Base-by-base conservation (phyloP, 2,113 vertebrate species). In the Cyprinodon tularosa region DNA sequence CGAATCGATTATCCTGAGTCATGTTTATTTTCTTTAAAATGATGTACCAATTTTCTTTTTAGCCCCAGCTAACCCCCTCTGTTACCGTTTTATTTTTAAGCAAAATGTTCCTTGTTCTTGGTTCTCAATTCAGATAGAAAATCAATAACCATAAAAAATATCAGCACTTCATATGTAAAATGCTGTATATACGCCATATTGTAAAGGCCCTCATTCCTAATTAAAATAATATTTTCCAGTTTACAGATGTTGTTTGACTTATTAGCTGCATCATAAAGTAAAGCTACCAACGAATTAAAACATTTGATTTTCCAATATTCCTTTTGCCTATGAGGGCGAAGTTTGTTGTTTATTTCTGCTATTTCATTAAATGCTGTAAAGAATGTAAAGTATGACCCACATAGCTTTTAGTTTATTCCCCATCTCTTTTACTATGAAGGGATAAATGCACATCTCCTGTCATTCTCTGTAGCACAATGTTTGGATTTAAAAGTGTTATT, bases 131-230 rank as follows among this genome's bases (percentile, higher is more conserved):
- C 17, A n/a, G 50, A 45, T 45, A 45, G 44, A 57, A 20, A 10
- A 9, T 8, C 15, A 53, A 53, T 53, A 2, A 20, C 3, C 15
- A 53, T 5, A 20, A 6, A 53, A 53, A 53, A 6, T 20, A 1
- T 53, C 48, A 20, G 14, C 48, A 6, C 15, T 57, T 57, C 17
- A 57, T 20, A 61, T 87, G 36, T 77, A 80, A 57, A 57, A 57
- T 20, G 50, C 50, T 57, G 50, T 77, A 39, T 75, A 70, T 78
- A 74, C 29, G 70, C 45, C 62, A 53, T 61, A 44, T 44, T 79
- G 62, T 85, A 87, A 88, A 85, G 82, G 62, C 82, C 12, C 76
- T 47, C 50, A 78, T 72, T 50, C 60, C 72, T 71, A 71, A 20
- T 57, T 20, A 57, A 57, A 57, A 57, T 57, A 57, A 57, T 14